Evolutionary conservation across 2,113 vertebrate genomes (phyloP).

Genomic region (Triplophysa dalaica): DNA sequence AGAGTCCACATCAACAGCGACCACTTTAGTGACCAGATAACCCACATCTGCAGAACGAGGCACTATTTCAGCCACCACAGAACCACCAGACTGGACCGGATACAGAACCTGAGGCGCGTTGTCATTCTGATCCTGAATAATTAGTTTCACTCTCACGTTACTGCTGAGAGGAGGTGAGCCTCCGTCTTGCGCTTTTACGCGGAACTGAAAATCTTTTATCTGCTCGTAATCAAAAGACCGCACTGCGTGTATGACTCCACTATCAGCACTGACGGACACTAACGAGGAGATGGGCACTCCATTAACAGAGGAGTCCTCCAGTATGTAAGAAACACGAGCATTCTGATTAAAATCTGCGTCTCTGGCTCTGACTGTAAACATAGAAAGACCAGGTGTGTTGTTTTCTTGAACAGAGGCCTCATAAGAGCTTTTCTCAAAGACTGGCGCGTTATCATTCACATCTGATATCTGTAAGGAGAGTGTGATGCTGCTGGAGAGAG

Average conservation of each 20-base stretch:
- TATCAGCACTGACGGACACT: slow-evolving; percentile 56
- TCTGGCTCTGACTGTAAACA: slow-evolving; percentile 52
- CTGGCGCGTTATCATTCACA: slow-evolving; percentile 61
- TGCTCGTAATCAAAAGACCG: slow-evolving; percentile 76
- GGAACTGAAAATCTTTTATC: slow-evolving; percentile 64
- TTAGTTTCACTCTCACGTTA: slow-evolving; percentile 61
- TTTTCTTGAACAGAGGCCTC: slow-evolving; percentile 48
- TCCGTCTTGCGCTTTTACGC: slow-evolving; percentile 66
- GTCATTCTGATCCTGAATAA: slow-evolving; percentile 69
- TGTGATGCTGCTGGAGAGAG: slow-evolving; percentile 50
- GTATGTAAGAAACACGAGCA: slow-evolving; percentile 48
- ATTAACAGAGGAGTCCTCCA: slow-evolving; percentile 49
- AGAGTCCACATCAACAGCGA: slow-evolving; percentile 63
- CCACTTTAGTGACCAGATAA: slow-evolving; percentile 62
- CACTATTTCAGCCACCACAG: slow-evolving; percentile 59
- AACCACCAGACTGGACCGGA: slow-evolving; percentile 48
- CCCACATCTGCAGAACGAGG: slow-evolving; percentile 62
- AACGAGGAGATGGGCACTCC: slow-evolving; percentile 36
- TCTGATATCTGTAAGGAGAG: slow-evolving; percentile 56
- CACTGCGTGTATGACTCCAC: neutral
- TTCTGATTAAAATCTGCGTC: slow-evolving; percentile 56
- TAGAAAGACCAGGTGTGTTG: slow-evolving; percentile 39
- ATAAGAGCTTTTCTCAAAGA: slow-evolving; percentile 52
- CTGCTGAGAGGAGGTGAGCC: slow-evolving; percentile 65
- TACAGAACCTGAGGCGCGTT: slow-evolving; percentile 69